These are phyloP conservation scores for Setipinna tenuifilis DNA, from an alignment of 2,797 vertebrate genomes.

Conservation along the genomic window DNA sequence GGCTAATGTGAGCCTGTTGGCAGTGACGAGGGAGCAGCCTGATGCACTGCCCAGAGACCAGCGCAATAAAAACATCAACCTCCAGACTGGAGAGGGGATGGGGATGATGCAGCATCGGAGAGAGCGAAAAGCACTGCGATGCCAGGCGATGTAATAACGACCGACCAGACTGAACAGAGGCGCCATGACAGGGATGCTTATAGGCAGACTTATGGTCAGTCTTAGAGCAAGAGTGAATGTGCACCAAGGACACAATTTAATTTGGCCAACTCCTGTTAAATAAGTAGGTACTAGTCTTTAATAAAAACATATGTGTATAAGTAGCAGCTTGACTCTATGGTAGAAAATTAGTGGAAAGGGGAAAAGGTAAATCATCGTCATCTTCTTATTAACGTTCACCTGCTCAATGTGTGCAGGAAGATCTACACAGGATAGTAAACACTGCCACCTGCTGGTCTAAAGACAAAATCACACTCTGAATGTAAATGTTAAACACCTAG, in stretches of 20 bases:
- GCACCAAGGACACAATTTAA: not conserved
- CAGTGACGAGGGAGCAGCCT: not conserved
- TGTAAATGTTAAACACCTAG: not conserved
- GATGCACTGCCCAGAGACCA: not conserved
- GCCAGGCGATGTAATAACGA: not conserved
- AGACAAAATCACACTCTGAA: not conserved
- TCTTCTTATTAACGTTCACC: too few species aligned
- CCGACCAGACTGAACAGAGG: not conserved
- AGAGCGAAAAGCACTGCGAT: not conserved
- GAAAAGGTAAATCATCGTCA: too few species aligned
- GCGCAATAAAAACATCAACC: not conserved
- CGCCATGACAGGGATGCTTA: not conserved
- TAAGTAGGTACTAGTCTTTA: too few species aligned
- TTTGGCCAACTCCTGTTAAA: too few species aligned
- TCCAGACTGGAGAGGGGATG: not conserved
- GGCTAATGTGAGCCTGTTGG: not conserved
- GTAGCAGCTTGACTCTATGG: too few species aligned
- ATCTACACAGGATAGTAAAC: not conserved
- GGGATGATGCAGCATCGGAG: not conserved
- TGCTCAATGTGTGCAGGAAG: too few species aligned
- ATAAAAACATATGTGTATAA: too few species aligned
- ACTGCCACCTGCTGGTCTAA: conserved; percentile 33
- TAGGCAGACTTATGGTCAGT: not conserved
- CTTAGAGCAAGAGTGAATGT: not conserved
- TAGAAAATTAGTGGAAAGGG: too few species aligned